phyloP scores from a whole-genome alignment of 2,797 vertebrate species.

The Lates japonicus region DNA sequence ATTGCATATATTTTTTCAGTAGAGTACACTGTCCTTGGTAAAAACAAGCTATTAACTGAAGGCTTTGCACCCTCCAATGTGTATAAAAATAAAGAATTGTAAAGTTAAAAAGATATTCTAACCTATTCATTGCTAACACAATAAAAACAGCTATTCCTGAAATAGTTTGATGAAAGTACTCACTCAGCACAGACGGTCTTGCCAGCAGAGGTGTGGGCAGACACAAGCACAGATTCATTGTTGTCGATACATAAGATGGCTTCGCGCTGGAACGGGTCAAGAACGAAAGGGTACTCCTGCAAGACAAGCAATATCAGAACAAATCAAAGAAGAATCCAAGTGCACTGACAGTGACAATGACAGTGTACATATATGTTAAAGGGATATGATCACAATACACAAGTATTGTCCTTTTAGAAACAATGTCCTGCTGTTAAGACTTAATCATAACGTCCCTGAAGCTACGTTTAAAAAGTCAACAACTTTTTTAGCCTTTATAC shows the following conservation, averaged over 20 bases:
- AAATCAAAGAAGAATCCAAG: background rate
- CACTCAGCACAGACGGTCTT: conserved; percentile 99
- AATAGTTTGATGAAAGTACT: conserved; percentile 74
- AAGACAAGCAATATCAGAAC: conserved; percentile 38
- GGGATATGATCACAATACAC: background rate
- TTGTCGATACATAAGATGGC: conserved; percentile 97
- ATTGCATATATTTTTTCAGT: too few relatives aligned
- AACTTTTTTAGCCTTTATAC: background rate
- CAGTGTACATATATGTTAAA: background rate
- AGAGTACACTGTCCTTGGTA: background rate
- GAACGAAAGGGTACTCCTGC: conserved; percentile 98
- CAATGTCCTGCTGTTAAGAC: background rate
- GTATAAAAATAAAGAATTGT: background rate
- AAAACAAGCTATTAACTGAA: background rate
- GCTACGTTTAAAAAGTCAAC: background rate
- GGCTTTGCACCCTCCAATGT: background rate
- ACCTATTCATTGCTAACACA: too few relatives aligned
- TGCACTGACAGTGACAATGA: background rate
- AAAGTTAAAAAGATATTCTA: background rate
- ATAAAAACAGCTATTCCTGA: background rate
- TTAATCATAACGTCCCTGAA: background rate
- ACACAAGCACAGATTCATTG: conserved; percentile 97
- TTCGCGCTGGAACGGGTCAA: conserved; percentile 98
- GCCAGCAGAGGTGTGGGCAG: conserved; percentile 97
- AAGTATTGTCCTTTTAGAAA: background rate